Base-by-base conservation (phyloP, 1,140 invertebrate genomes). In the Sycophila sp. region DNA sequence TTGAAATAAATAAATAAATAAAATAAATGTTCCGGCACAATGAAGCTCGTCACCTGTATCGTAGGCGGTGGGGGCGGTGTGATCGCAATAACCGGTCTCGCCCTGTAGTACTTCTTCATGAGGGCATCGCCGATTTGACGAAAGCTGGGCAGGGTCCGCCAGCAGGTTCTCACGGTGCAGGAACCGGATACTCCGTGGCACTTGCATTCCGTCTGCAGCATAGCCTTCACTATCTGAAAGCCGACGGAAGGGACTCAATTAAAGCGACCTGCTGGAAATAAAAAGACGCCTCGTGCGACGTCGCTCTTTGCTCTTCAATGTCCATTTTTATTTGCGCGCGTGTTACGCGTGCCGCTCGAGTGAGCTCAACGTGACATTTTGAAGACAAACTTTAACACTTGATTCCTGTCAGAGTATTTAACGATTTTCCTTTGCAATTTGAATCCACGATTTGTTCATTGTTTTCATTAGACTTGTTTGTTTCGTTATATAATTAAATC, bases 141-240 rank as follows among this genome's bases (percentile, higher is more conserved):
- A 88, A 98, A 98, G 26, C 92, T 91, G 22, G 94, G 94, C 80
- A 97, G 87, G 22, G 94, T 94, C 80, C 92, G 90, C 97, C 97
- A 99, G 84, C 97, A 99, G 4, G 96, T 98, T 80, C 94, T 92
- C 84, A 98, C 90, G 1, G 95, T 95, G 81, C 97, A 99, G 58
- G 95, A 96, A 1, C 97, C 97, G 59, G 95, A 97, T 24, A 98
- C 95, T 5, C 97, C 97, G 83, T 98, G 97, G 83, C 97, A 98
- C 85, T 97, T 98, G 88, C 96, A 98, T 83, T 96, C 93, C 24
- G 92, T 92, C 69, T 92, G 90, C 53, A 97, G 87, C 75, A 92
- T 89, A 66, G 91, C 88, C 81, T 95, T 94, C 15, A 97, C 93
- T 75, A 94, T 90, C 96, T 97, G 83, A n/a, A 86, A 88, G 69